Evolutionary conservation across 2,888 invertebrate genomes (phyloP).

Genomic region (Priocnemis perturbator): DNA sequence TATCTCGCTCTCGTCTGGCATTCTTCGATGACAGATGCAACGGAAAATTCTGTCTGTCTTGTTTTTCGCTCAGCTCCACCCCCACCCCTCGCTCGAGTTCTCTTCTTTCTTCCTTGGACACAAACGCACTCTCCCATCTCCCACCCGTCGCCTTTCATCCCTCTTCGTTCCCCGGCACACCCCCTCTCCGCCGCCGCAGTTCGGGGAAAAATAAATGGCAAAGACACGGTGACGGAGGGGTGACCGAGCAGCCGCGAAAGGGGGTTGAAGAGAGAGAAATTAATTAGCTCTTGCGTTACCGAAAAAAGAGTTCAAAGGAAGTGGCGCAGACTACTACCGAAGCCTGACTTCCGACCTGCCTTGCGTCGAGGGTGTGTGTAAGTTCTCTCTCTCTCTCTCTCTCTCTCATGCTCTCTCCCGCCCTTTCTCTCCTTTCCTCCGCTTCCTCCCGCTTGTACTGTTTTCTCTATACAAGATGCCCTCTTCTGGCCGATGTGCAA

Average conservation of each 20-base stretch:
- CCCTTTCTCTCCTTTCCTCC: conserved; percentile 17
- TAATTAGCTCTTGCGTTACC: conserved; percentile 66
- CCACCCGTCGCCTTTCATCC: not conserved
- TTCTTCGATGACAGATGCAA: no score
- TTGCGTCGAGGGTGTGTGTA: conserved; percentile 46
- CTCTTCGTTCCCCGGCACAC: conserved; percentile 2
- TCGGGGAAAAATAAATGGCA: conserved; percentile 50
- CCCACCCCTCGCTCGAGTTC: conserved; percentile 37
- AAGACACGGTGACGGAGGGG: conserved; percentile 17
- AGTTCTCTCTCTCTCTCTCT: conserved; percentile 31
- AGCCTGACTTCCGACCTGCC: conserved; percentile 53
- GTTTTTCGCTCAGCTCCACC: not conserved
- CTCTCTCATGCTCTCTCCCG: not conserved
- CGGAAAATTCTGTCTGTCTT: no score
- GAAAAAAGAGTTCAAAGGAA: conserved; percentile 70
- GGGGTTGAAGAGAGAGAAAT: conserved; percentile 55
- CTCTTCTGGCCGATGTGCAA: conserved; percentile 31
- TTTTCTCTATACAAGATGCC: conserved; percentile 17
- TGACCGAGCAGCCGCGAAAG: conserved; percentile 33
- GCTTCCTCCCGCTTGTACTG: conserved; percentile 8
- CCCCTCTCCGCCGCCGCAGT: conserved; percentile 21
- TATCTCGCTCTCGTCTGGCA: no score
- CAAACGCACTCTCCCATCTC: conserved; percentile 30
- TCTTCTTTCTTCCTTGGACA: conserved; percentile 28
- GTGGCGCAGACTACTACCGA: conserved; percentile 57